Conservation (phyloP, 2,797 vertebrate genomes). For the Eurystomus glaucurus region DNA sequence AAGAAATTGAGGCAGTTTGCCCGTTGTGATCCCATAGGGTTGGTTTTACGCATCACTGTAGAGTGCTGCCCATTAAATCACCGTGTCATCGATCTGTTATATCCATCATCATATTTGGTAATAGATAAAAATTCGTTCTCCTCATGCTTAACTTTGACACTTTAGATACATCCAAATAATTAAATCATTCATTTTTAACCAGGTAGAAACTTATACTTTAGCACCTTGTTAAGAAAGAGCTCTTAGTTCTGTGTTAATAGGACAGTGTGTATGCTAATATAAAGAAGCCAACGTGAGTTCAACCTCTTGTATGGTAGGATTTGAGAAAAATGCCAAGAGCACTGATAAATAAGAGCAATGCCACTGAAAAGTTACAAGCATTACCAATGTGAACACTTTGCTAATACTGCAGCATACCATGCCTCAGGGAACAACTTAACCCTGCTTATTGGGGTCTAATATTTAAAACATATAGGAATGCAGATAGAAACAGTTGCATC, state of each 20-base stretch:
- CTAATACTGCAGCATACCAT: not conserved
- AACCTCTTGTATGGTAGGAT: not conserved
- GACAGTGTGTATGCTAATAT: not conserved
- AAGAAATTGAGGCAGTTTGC: not conserved
- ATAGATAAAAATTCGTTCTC: not conserved
- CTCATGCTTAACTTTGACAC: not conserved
- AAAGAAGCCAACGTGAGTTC: not conserved
- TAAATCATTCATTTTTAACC: not conserved
- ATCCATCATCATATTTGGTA: not conserved
- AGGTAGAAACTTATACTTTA: not conserved
- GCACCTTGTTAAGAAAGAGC: not conserved
- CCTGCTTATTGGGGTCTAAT: not conserved
- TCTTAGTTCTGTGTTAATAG: not conserved
- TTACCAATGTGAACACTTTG: not conserved
- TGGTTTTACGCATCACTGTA: not conserved
- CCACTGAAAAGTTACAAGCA: not conserved
- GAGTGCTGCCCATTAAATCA: not conserved
- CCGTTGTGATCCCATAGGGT: not conserved
- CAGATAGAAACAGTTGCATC: not conserved
- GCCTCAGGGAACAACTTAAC: not conserved
- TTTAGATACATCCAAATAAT: not conserved
- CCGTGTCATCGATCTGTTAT: not conserved
- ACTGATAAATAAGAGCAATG: not conserved
- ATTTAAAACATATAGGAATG: not conserved
- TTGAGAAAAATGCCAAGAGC: not conserved